These are phyloP conservation scores for Plecturocebus donacophilus DNA, from an alignment of 2,113 vertebrate genomes.

Conservation along the genomic window DNA sequence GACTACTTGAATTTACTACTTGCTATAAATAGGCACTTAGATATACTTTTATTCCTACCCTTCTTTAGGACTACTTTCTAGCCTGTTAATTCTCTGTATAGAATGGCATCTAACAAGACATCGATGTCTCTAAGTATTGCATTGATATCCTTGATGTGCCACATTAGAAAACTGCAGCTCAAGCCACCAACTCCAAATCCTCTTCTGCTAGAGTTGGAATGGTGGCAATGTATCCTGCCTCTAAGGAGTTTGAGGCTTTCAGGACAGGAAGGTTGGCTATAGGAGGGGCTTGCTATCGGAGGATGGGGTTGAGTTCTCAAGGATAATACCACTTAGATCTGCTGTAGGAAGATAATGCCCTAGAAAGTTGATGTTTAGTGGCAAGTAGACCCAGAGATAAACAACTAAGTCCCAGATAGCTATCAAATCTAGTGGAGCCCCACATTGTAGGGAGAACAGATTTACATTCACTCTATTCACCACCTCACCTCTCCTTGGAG, in stretches of 20 bases:
- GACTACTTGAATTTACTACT: not conserved
- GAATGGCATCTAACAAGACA: not conserved
- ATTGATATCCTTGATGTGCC: not conserved
- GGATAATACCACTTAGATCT: not conserved
- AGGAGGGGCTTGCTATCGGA: not conserved
- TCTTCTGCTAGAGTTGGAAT: not conserved
- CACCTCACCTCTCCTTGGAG: not conserved
- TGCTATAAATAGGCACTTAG: not conserved
- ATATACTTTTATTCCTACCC: not conserved
- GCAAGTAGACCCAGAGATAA: not conserved
- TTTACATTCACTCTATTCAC: not conserved
- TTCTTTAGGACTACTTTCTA: not conserved
- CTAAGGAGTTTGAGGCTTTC: not conserved
- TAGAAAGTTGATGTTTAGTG: not conserved
- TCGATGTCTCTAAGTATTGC: not conserved
- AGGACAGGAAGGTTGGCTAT: not conserved
- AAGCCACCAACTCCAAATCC: not conserved
- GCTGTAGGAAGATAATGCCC: not conserved
- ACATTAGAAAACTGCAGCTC: not conserved
- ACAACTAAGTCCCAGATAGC: not conserved
- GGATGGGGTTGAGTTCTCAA: not conserved
- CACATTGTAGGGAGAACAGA: not conserved
- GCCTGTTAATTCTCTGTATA: not conserved
- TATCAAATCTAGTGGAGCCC: not conserved
- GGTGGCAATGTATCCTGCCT: not conserved